Evolutionary conservation across 2,888 invertebrate genomes (phyloP).

Genomic region (Drosophila lutescens): DNA sequence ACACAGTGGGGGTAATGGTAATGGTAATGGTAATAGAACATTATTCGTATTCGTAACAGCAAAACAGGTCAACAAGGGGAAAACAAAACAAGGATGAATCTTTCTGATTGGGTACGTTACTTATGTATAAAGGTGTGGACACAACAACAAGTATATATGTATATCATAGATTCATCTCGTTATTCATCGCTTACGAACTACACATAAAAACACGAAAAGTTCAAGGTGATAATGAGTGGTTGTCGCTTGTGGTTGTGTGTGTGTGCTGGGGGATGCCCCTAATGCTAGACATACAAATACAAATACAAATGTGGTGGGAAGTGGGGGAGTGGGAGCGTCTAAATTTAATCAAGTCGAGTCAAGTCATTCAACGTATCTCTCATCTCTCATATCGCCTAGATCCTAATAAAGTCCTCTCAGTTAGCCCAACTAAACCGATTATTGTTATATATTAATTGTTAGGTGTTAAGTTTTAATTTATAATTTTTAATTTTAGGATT

Average conservation of each 20-base stretch:
- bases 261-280: slow-evolving; percentile 29
- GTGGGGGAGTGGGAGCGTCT: slow-evolving; percentile 29
- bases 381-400: slow-evolving; percentile 52
- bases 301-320: slow-evolving; percentile 35
- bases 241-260: slow-evolving; percentile 1
- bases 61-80: slow-evolving; percentile 56
- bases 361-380: slow-evolving; percentile 45
- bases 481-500: slow-evolving; percentile 21
- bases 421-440: slow-evolving; percentile 55
- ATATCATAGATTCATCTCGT: slow-evolving; percentile 19
- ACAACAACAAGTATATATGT: slow-evolving; percentile 70
- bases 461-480: slow-evolving; percentile 17
- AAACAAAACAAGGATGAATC: slow-evolving; percentile 58
- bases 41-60: slow-evolving; percentile 35
- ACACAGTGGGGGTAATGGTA: slow-evolving; percentile 37
- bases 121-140: slow-evolving; percentile 58
- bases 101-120: slow-evolving; percentile 38
- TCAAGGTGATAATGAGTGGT: slow-evolving; percentile 31
- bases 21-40: background rate
- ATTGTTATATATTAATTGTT: slow-evolving; percentile 41
- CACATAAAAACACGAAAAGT: slow-evolving; percentile 44
- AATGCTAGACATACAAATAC: slow-evolving; percentile 45
- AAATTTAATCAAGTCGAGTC: slow-evolving; percentile 52
- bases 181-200: slow-evolving; percentile 45
- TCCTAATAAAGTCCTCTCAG: slow-evolving; percentile 60